Evolutionary conservation across 2,113 vertebrate species (phyloP), one percentile per base, ranked within the genome.

Genomic region (Laticauda colubrina): DNA sequence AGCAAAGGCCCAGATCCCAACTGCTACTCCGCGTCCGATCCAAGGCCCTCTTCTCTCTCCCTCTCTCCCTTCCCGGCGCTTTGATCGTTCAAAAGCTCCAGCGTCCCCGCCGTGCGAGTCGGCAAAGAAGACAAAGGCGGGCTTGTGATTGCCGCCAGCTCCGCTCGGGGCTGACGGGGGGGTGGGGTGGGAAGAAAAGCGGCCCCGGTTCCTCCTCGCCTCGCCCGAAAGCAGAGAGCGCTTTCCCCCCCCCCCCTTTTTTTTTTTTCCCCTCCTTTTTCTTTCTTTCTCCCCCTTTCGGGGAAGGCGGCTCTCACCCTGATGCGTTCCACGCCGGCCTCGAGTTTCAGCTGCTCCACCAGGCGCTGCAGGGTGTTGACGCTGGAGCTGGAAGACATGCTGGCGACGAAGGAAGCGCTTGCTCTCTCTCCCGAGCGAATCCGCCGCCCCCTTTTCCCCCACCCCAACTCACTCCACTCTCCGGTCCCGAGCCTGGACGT

Each of bases 301-400:
- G 26, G 11, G 6, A 29, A 53, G 29, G 87, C 51, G 14, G 6
- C 95, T 92, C 95, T 92, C 97, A 98, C 99, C 98, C 99, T 98
- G 94, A 99, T 99, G 95, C 99, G 96, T 94, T 99, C 98, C 96
- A 99, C 98, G 24, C 98, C 98, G 89, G 98, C 99, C 96, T 99
- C 98, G 61, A 99, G 97, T 96, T 98, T 98, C 92, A 99, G 98
- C 96, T 99, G 99, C 95, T 99, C 98, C 90, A 99, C 99, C 95
- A 98, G 94, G 61, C 98, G 97, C 92, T 98, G 97, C 98, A 99
- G 97, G 94, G 96, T 97, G 96, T 97, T 97, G 95, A 98, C 95
- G 96, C 97, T 98, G 39, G 98, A 98, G 96, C 98, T 98, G 53
- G 98, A 98, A 15, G 98, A 98, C 99, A 99, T 99, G 94, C 95